A percentile compares a stretch with the other conserved stretches of the same genome.
Conservation (phyloP, 2,888 invertebrate species). For the Amblyjoppa fuscipennis region DNA sequence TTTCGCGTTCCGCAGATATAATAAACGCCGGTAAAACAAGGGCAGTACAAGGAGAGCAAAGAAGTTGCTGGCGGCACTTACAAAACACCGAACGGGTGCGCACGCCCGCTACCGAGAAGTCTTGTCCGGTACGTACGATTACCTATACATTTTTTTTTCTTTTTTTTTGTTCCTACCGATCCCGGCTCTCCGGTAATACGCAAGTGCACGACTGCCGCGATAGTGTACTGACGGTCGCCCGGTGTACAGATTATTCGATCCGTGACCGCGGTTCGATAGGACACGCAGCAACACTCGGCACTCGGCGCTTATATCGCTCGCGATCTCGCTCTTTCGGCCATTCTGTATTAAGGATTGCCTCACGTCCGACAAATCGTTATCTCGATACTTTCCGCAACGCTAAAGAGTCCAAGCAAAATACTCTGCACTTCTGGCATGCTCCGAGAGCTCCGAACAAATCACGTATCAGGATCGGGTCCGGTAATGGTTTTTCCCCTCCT, state of each 20-base stretch:
- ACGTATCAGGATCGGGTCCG: constrained; percentile 54
- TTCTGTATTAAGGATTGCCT: constrained; percentile 61
- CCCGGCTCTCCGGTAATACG: constrained; percentile 14
- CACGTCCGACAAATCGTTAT: constrained; percentile 72
- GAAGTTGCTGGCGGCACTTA: constrained; percentile 55
- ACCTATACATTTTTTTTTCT: constrained; percentile 25
- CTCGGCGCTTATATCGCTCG: constrained; percentile 45
- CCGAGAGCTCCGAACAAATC: constrained; percentile 53
- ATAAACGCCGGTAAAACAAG: constrained; percentile 43
- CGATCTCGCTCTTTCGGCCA: constrained; percentile 49
- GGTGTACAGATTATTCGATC: constrained; percentile 60
- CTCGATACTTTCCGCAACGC: constrained; percentile 57
- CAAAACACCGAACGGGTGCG: constrained; percentile 45
- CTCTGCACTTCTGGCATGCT: background rate
- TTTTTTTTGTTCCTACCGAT: background rate
- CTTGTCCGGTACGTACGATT: constrained; percentile 46
- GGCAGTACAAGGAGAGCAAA: constrained; percentile 2
- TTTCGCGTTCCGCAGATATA: constrained; percentile 40
- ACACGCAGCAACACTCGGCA: constrained; percentile 40
- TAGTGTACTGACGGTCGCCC: constrained; percentile 31
- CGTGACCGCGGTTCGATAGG: constrained; percentile 59
- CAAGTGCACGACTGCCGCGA: constrained; percentile 33
- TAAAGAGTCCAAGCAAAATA: constrained; percentile 6
- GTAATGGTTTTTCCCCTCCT: constrained; percentile 17
- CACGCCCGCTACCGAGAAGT: constrained; percentile 25